A percentile compares a stretch with the other conserved stretches of the same genome.
Evolutionary conservation across 2,888 invertebrate species (phyloP).

Genomic region (Eupithecia inturbata): DNA sequence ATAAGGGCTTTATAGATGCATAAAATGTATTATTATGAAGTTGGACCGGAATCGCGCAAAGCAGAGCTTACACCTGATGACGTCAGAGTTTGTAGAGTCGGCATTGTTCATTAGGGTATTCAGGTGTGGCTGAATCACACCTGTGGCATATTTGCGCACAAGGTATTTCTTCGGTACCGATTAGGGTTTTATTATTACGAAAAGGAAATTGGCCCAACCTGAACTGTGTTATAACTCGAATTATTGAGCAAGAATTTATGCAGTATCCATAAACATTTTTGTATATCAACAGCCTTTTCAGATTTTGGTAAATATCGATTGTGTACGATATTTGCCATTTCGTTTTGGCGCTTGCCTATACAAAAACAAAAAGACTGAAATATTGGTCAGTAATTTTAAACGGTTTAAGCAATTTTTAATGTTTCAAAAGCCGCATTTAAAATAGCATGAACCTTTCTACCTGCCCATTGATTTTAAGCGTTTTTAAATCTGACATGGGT

Average conservation of each 20-base stretch:
- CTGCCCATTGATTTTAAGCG: conserved; percentile 2
- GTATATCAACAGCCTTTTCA: background rate
- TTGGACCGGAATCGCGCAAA: conserved; percentile 58
- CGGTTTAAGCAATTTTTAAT: conserved; percentile 9
- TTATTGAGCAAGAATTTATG: background rate
- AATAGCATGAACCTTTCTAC: background rate
- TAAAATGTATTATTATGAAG: conserved; percentile 79
- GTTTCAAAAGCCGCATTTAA: conserved; percentile 10
- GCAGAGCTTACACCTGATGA: conserved; percentile 48
- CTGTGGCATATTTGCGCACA: conserved; percentile 64
- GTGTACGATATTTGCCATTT: conserved; percentile 7
- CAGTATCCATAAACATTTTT: background rate
- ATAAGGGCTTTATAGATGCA: conserved; percentile 79
- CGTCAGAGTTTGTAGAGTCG: conserved; percentile 14
- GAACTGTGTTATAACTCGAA: background rate
- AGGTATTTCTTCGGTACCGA: conserved; percentile 17
- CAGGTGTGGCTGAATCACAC: conserved; percentile 55
- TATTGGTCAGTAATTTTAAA: conserved; percentile 13
- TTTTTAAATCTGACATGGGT: conserved; percentile 15
- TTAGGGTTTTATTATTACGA: background rate
- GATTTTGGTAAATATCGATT: background rate
- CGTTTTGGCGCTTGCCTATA: conserved; percentile 12
- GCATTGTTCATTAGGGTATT: conserved; percentile 64
- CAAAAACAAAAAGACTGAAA: conserved; percentile 26
- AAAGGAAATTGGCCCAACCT: background rate